A percentile compares a stretch with the other conserved stretches of the same genome.
Conservation (phyloP, 2,113 vertebrate genomes). For the Tilapia sparmanii region DNA sequence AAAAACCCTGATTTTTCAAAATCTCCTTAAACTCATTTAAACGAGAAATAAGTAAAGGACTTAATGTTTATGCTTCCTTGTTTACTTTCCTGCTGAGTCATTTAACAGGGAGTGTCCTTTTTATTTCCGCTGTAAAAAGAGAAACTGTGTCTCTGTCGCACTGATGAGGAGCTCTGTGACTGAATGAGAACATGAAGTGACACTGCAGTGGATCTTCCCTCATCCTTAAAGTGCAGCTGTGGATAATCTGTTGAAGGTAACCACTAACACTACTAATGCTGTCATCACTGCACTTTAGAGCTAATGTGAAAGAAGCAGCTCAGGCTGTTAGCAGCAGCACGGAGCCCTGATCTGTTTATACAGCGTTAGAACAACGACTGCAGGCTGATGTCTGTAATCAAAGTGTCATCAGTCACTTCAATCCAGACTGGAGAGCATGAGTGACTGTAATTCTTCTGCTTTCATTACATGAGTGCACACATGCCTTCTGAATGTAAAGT, state of each 20-base stretch:
- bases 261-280: not conserved
- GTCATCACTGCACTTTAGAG: rapidly evolving
- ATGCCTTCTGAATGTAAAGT: rapidly evolving
- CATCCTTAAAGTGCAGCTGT: rapidly evolving
- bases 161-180: rapidly evolving
- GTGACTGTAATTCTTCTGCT: not conserved
- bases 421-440: not conserved
- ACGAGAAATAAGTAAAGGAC: too few species aligned
- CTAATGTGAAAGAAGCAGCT: not conserved
- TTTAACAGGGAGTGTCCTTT: too few species aligned
- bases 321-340: not conserved
- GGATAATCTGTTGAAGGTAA: not conserved
- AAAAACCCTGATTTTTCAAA: too few species aligned
- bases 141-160: too few species aligned
- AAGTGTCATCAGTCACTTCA: not conserved
- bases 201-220: rapidly evolving
- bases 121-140: too few species aligned
- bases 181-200: not conserved
- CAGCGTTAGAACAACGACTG: not conserved
- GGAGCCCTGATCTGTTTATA: rapidly evolving
- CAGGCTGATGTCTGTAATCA: not conserved
- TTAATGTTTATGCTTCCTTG: too few species aligned
- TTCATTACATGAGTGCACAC: rapidly evolving
- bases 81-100: too few species aligned
- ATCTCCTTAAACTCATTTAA: too few species aligned